These are phyloP conservation scores for Liodrosophila aerea DNA, from an alignment of 2,888 invertebrate species.

Conservation along the genomic window DNA sequence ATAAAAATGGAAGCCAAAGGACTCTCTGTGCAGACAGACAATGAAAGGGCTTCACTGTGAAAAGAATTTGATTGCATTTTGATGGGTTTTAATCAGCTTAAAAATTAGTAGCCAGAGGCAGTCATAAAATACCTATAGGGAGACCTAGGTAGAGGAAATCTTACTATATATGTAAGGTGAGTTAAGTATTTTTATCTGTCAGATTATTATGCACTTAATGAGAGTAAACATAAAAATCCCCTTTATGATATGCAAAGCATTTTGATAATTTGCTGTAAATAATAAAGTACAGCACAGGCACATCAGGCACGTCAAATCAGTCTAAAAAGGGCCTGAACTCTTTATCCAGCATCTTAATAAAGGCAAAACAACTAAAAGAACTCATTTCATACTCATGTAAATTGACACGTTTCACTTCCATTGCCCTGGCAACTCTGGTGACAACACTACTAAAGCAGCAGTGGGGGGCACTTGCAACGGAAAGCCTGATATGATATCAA, in stretches of 20 bases:
- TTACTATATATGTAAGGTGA: slow-evolving; percentile 15
- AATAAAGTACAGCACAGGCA: slow-evolving; percentile 36
- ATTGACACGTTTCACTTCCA: slow-evolving; percentile 77
- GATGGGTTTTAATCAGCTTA: slow-evolving; percentile 75
- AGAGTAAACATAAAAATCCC: slow-evolving; percentile 69
- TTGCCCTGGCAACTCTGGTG: not conserved
- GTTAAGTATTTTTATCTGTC: slow-evolving; percentile 25
- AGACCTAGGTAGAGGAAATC: not conserved
- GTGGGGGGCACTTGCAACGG: slow-evolving; percentile 6
- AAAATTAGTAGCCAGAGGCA: slow-evolving; percentile 66
- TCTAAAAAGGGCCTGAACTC: slow-evolving; percentile 37
- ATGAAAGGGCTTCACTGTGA: slow-evolving; percentile 29
- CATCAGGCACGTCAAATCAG: slow-evolving; percentile 57
- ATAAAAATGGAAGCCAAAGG: slow-evolving; percentile 11
- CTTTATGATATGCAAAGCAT: slow-evolving; percentile 74
- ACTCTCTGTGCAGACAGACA: slow-evolving; percentile 18
- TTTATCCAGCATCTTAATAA: slow-evolving; percentile 41
- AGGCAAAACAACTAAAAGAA: slow-evolving; percentile 18
- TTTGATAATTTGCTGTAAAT: slow-evolving; percentile 74
- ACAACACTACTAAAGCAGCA: not conserved
- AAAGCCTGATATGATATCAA: slow-evolving; percentile 41
- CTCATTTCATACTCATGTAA: slow-evolving; percentile 56
- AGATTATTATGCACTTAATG: slow-evolving; percentile 65
- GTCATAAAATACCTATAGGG: slow-evolving; percentile 21
- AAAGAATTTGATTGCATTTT: slow-evolving; percentile 59